A percentile compares a stretch with the other conserved stretches of the same genome.
Evolutionary conservation across 2,797 vertebrate species (phyloP).

Genomic region (Babyrousa celebensis): DNA sequence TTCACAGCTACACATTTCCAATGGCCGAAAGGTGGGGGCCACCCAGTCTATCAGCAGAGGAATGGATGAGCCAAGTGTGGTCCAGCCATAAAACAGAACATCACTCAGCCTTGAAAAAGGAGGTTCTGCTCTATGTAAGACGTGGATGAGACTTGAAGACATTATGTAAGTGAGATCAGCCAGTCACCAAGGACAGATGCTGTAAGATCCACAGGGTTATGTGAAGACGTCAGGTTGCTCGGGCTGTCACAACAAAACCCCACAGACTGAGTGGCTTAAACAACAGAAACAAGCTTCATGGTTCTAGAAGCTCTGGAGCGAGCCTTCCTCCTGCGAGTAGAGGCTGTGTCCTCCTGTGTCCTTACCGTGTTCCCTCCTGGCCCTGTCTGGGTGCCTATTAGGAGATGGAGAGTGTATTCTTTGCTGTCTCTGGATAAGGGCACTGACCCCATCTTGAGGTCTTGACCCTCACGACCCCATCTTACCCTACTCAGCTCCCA

Average conservation of each 20-base stretch:
- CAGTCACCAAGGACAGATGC: background rate
- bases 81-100: background rate
- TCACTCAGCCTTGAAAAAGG: background rate
- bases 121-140: background rate
- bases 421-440: background rate
- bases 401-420: too few relatives aligned
- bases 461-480: too few relatives aligned
- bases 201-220: accelerated
- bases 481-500: too few relatives aligned
- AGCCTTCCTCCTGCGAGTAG: background rate
- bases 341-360: background rate
- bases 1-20: background rate
- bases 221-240: background rate
- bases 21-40: background rate
- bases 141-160: background rate
- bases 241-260: background rate
- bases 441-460: too few relatives aligned
- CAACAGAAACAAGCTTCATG: background rate
- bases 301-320: background rate
- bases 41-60: too few relatives aligned
- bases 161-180: background rate
- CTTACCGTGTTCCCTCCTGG: background rate
- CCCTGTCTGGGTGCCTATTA: background rate
- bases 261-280: background rate
- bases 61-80: background rate